These are phyloP conservation scores for Agonum fuliginosum DNA, from an alignment of 2,888 invertebrate genomes.

Conservation along the genomic window DNA sequence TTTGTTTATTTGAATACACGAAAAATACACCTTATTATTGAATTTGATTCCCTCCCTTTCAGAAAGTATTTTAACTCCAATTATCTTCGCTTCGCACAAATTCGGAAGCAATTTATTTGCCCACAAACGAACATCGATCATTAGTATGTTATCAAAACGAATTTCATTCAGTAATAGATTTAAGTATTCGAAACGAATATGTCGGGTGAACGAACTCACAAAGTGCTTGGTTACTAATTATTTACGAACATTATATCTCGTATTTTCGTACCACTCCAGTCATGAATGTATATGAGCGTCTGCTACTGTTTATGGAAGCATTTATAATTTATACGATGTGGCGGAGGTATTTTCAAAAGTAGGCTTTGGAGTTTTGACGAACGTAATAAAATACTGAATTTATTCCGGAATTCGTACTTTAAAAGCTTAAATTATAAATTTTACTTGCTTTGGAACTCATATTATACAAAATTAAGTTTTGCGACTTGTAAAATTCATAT, in stretches of 20 bases:
- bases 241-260: constrained; percentile 33
- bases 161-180: not conserved
- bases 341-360: not conserved
- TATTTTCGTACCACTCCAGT: constrained; percentile 22
- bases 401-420: not conserved
- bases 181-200: not conserved
- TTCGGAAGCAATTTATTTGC: not conserved
- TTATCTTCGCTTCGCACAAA: not conserved
- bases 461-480: no score
- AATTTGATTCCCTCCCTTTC: no score
- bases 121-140: not conserved
- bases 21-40: no score
- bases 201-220: constrained; percentile 1
- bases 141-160: not conserved
- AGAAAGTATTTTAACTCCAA: not conserved
- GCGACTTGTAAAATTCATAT: no score
- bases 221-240: constrained; percentile 20
- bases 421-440: not conserved
- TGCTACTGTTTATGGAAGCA: not conserved
- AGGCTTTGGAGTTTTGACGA: not conserved
- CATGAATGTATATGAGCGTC: not conserved
- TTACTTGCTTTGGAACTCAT: no score
- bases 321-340: constrained; percentile 11
- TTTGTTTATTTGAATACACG: no score
- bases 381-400: not conserved